Evolutionary conservation across 2,113 vertebrate genomes (phyloP).

Genomic region (Pterocles gutturalis): DNA sequence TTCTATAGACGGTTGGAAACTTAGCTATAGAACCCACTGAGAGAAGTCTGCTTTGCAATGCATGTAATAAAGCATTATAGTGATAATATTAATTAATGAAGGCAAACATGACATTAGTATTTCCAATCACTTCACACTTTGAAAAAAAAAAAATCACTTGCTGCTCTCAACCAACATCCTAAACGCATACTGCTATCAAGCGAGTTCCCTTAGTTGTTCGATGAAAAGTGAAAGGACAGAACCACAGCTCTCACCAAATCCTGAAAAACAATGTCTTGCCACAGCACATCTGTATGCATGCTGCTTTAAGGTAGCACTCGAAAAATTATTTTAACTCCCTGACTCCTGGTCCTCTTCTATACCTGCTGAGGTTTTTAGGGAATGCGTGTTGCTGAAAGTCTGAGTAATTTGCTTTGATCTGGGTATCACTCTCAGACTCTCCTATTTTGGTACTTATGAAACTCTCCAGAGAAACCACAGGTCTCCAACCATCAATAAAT

Average conservation of each 20-base stretch:
- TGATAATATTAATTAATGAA: background rate
- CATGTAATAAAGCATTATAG: background rate
- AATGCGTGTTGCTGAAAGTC: background rate
- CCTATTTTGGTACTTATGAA: background rate
- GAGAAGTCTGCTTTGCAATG: background rate
- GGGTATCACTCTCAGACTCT: background rate
- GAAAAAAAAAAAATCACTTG: background rate
- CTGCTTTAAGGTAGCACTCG: background rate
- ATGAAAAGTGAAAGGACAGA: background rate
- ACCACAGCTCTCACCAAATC: background rate
- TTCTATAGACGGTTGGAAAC: background rate
- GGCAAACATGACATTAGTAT: background rate
- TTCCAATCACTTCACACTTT: background rate
- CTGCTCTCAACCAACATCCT: background rate
- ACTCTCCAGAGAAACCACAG: background rate
- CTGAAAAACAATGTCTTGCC: background rate
- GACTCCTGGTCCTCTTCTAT: background rate
- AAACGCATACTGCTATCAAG: background rate
- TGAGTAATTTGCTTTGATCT: background rate
- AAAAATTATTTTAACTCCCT: background rate
- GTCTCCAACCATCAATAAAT: background rate
- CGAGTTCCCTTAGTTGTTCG: too few species aligned
- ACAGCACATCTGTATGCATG: accelerated
- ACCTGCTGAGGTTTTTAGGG: background rate
- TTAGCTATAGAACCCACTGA: background rate